These are phyloP conservation scores for Eurois occulta DNA, from an alignment of 2,888 invertebrate species.

Conservation along the genomic window DNA sequence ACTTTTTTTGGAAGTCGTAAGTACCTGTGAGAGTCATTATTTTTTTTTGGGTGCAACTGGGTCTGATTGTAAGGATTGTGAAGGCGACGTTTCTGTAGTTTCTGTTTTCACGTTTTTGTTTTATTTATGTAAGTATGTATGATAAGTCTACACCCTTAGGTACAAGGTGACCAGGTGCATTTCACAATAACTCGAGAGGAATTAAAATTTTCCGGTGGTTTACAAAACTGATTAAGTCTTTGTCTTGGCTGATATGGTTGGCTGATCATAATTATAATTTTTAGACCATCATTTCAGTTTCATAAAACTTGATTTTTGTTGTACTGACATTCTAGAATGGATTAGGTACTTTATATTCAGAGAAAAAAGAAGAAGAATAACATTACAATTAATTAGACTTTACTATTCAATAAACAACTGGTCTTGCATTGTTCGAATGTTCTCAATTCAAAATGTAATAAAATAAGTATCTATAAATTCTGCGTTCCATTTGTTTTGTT, in stretches of 20 bases:
- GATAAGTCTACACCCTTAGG: background rate
- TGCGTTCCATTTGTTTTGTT: slow-evolving; percentile 29
- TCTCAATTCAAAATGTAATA: slow-evolving; percentile 56
- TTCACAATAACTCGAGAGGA: background rate
- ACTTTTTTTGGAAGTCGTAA: background rate
- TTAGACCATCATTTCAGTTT: background rate
- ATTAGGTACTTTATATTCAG: background rate
- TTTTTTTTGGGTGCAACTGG: background rate
- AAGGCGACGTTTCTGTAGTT: background rate
- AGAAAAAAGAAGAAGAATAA: background rate
- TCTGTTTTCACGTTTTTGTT: too few species aligned
- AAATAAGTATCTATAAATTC: slow-evolving; percentile 20
- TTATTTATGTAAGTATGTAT: background rate
- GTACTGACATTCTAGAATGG: background rate
- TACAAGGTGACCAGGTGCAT: too few species aligned
- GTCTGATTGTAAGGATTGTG: background rate
- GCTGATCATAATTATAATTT: background rate
- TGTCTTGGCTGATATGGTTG: background rate
- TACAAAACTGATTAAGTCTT: background rate
- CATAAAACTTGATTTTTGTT: background rate
- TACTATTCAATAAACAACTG: background rate
- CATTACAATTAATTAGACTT: background rate
- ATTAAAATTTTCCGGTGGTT: background rate
- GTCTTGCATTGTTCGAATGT: slow-evolving; percentile 27
- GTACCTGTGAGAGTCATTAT: background rate